Conservation (phyloP, 2,888 invertebrate genomes). For the Watsonalla cultraria region DNA sequence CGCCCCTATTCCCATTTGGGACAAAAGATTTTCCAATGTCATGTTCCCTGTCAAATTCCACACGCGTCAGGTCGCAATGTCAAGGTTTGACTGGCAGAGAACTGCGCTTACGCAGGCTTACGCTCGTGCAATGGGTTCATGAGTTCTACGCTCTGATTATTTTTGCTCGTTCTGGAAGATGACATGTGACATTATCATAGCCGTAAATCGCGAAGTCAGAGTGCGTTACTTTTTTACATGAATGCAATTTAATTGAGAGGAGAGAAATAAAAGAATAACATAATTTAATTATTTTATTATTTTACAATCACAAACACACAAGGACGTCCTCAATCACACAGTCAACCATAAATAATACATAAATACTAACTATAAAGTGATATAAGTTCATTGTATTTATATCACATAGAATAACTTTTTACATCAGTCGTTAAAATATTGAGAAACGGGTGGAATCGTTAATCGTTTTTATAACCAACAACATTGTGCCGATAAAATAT, state of each 20-base stretch:
- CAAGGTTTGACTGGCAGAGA: conserved; percentile 52
- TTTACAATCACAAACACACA: conserved; percentile 72
- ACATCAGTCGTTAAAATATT: conserved; percentile 73
- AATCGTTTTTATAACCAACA: conserved; percentile 37
- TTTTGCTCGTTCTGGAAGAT: conserved; percentile 5
- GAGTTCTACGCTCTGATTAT: conserved; percentile 54
- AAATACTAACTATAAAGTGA: conserved; percentile 68
- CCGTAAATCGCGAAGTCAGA: conserved; percentile 36
- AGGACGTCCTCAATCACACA: conserved; percentile 76
- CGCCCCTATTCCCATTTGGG: conserved; percentile 55
- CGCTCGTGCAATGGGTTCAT: conserved; percentile 20
- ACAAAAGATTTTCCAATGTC: conserved; percentile 56
- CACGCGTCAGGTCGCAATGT: conserved; percentile 42
- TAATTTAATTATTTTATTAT: conserved; percentile 47
- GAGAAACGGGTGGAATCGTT: conserved; percentile 60
- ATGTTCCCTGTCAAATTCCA: conserved; percentile 32
- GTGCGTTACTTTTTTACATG: neutral
- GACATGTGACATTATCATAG: conserved; percentile 38
- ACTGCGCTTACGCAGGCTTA: conserved; percentile 25
- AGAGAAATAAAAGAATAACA: conserved; percentile 21
- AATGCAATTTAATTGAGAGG: neutral
- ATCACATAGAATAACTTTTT: conserved; percentile 69
- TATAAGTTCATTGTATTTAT: conserved; percentile 55
- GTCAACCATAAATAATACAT: conserved; percentile 65
- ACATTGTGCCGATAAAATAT: conserved; percentile 51